Evolutionary conservation across 2,888 invertebrate genomes (phyloP), one percentile per base, ranked within the genome.

Genomic region (Octodonta nipae): DNA sequence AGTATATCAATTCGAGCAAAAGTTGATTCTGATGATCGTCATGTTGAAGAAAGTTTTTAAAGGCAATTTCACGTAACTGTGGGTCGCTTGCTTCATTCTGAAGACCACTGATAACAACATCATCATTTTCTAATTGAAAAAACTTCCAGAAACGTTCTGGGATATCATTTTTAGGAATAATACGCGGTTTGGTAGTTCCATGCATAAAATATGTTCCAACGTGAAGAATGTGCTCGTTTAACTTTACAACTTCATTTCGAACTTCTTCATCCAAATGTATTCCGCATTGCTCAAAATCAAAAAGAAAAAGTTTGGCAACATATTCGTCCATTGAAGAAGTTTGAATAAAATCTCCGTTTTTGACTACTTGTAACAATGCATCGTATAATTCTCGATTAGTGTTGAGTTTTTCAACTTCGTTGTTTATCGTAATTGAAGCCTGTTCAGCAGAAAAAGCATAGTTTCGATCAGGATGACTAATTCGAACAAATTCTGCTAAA

Each of bases 271-370:
- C 73, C 36, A 98, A 66, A 58, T 98, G 95, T 38, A 99, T 96
- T 3, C 96, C 98, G 55, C 88, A 85, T 58, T 93, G 92, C 56
- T 98, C 93, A 62, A 98, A 98, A 61, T 98, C 96, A 56, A 91
- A 88, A 4, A 95, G 65, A 59, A 98, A 95, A 27, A 98, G 64
- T 47, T 80, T 72, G 0, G 85, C 79, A 1, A 96, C 84, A 54
- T 92, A 83, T 35, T 76, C 64, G 56, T 98, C 96, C 0, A 86
- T 77, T 0, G 73, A 72, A 5, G 69, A 73, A 5, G 74, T 76
- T 74, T 77, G 17, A 67, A 60, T 12, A 11, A 17, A 13, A 22
- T 20, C 1, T 82, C 83, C 3, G 70, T 63, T 36, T 71, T 65
- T 0, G 82, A 81, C 73, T 0, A 85, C 84, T 35, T 70, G 56